Evolutionary conservation across 2,113 vertebrate genomes (phyloP).

Genomic region (Coptodon bakossiorum): DNA sequence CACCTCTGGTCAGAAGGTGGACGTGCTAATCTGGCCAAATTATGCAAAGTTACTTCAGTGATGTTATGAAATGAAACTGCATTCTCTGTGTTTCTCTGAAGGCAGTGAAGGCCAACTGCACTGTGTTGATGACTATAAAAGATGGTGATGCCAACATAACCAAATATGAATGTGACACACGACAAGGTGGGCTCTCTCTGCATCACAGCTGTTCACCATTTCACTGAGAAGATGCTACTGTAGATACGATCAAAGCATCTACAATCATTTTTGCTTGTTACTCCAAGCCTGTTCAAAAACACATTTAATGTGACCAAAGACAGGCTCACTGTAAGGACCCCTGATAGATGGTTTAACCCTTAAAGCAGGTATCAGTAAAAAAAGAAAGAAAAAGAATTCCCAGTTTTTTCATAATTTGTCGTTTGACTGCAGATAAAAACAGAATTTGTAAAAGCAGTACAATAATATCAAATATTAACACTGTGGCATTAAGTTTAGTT

Average conservation of each 20-base stretch:
- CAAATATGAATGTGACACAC: background rate
- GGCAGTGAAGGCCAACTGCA: background rate
- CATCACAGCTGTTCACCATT: background rate
- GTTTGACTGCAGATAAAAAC: background rate
- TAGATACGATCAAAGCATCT: background rate
- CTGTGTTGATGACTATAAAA: background rate
- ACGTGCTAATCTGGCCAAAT: background rate
- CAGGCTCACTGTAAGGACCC: background rate
- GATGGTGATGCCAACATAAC: background rate
- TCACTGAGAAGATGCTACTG: background rate
- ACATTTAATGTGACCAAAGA: accelerated
- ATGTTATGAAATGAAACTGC: background rate
- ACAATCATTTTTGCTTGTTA: background rate
- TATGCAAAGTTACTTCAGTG: background rate
- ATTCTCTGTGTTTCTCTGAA: background rate
- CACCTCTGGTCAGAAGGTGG: background rate
- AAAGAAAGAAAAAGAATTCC: accelerated
- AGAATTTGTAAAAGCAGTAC: background rate
- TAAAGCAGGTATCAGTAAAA: background rate
- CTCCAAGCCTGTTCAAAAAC: background rate
- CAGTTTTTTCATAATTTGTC: background rate
- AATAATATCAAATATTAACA: background rate
- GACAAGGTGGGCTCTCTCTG: background rate
- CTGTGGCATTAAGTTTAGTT: background rate
- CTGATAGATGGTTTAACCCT: background rate